These are phyloP conservation scores for Yponomeuta malinellus DNA, from an alignment of 2,888 invertebrate genomes.

Conservation along the genomic window DNA sequence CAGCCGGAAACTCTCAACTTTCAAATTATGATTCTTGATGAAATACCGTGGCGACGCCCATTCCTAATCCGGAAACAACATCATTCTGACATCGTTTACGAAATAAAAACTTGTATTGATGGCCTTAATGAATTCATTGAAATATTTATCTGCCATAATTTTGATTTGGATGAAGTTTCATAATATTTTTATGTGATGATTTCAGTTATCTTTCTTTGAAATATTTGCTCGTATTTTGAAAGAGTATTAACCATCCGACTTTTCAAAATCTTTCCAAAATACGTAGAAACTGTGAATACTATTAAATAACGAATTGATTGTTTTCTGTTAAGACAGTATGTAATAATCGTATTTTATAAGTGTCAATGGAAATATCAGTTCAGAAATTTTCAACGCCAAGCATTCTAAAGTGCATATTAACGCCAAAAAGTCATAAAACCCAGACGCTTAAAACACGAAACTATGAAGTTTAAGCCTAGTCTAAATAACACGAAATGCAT, in stretches of 20 bases:
- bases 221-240: background rate
- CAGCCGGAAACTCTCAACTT: constrained; percentile 54
- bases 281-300: too few relatives aligned
- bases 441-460: background rate
- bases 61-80: constrained; percentile 48
- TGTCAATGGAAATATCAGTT: background rate
- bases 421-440: background rate
- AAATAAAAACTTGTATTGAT: constrained; percentile 18
- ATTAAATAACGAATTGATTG: too few relatives aligned
- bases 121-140: constrained; percentile 12
- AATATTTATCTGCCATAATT: background rate
- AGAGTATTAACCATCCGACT: too few relatives aligned
- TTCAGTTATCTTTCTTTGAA: background rate
- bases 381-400: background rate
- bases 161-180: background rate
- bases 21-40: constrained; percentile 71
- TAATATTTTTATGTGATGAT: background rate
- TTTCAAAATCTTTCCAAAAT: too few relatives aligned
- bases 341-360: background rate
- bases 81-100: constrained; percentile 19
- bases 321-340: too few relatives aligned
- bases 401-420: background rate
- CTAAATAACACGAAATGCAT: background rate
- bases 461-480: background rate
- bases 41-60: constrained; percentile 50